Conservation (phyloP, 2,797 vertebrate species). For the Arctocebus calabarensis region DNA sequence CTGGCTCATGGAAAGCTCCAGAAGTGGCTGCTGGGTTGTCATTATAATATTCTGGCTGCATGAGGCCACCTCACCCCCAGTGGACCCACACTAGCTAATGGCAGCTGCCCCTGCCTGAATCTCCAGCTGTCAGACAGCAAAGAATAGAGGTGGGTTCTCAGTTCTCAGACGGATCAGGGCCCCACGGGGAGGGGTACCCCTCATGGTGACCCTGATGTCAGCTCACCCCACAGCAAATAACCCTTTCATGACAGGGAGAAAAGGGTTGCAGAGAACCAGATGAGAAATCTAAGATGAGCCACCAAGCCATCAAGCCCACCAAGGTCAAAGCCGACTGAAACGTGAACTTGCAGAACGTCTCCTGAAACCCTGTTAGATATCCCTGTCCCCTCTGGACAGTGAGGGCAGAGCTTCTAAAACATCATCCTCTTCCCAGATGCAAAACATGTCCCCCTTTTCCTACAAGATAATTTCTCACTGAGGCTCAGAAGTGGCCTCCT, state of each 20-base stretch:
- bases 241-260: background rate
- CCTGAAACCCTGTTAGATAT: background rate
- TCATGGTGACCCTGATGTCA: background rate
- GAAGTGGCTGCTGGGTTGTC: background rate
- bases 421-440: too few relatives aligned
- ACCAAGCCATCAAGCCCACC: background rate
- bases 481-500: background rate
- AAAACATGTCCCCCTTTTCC: too few relatives aligned
- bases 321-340: background rate
- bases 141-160: background rate
- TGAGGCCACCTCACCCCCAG: background rate
- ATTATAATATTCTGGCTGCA: background rate
- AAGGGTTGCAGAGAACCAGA: background rate
- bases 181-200: background rate
- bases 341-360: background rate
- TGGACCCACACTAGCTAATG: background rate
- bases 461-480: background rate
- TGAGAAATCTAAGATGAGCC: background rate
- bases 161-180: background rate
- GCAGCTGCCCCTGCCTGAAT: background rate
- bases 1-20: accelerated
- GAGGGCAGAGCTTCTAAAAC: background rate
- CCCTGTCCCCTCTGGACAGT: accelerated
- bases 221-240: background rate
- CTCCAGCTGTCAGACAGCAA: background rate